phyloP scores from a whole-genome alignment of 2,888 invertebrate genomes.

The Steromphala cineraria region DNA sequence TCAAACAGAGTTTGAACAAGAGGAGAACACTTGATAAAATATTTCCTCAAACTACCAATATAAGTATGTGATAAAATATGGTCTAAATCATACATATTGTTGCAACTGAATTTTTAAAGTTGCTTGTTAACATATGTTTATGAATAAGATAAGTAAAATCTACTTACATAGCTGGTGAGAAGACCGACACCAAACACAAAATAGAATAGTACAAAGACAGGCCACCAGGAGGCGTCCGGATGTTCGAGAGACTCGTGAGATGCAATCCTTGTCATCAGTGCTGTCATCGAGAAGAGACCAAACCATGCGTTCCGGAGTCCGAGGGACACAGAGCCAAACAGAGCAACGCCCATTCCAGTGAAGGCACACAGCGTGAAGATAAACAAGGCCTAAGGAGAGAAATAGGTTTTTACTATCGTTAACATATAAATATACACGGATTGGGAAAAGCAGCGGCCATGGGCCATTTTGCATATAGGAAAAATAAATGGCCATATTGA shows the following conservation, averaged over 20 bases:
- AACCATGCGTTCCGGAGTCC: constrained; percentile 61
- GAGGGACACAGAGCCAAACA: constrained; percentile 61
- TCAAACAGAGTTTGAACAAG: no score
- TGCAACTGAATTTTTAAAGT: no score
- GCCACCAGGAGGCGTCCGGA: constrained; percentile 37
- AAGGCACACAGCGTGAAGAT: constrained; percentile 62
- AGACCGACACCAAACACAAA: constrained; percentile 63
- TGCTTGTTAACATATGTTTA: no score
- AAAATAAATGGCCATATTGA: no score
- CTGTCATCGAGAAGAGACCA: constrained; percentile 59
- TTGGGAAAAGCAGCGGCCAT: no score
- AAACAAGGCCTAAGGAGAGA: constrained; percentile 57
- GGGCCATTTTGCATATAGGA: no score
- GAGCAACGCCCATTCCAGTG: constrained; percentile 61
- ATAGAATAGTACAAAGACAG: constrained; percentile 59
- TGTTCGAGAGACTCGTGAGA: constrained; percentile 38
- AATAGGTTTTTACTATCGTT: background rate
- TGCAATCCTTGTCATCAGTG: constrained; percentile 55
- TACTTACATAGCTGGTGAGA: constrained; percentile 71
- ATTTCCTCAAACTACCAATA: no score
- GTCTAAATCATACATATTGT: no score
- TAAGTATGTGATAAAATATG: no score
- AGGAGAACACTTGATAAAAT: no score
- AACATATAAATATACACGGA: no score
- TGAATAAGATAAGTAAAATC: no score